Evolutionary conservation across 2,888 invertebrate genomes (phyloP).

Genomic region (Ormyrus pomaceus): DNA sequence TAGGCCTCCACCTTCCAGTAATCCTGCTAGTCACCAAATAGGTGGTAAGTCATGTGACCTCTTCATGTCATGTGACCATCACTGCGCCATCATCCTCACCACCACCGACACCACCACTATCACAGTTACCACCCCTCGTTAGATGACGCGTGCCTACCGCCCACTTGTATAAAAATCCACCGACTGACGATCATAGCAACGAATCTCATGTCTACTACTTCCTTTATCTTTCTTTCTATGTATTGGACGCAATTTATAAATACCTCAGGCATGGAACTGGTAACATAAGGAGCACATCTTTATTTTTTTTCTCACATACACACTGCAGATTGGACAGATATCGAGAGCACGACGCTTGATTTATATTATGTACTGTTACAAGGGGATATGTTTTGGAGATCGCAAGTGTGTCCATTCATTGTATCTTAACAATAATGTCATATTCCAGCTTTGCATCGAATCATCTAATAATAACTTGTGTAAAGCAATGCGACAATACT

Average conservation of each 20-base stretch:
- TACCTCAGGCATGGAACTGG: conserved; percentile 48
- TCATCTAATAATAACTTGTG: conserved; percentile 12
- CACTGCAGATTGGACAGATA: conserved; percentile 22
- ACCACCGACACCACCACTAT: neutral
- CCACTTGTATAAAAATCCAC: conserved; percentile 32
- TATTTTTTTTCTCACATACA: conserved; percentile 26
- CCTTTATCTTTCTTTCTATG: conserved; percentile 17
- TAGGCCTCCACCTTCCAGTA: conserved; percentile 72
- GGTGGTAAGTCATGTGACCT: conserved; percentile 76
- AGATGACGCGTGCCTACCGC: conserved; percentile 35
- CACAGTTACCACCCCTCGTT: conserved; percentile 14
- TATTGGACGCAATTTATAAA: conserved; percentile 20
- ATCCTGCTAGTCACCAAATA: conserved; percentile 75
- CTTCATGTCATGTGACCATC: conserved; percentile 75
- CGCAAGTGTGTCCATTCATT: conserved; percentile 19
- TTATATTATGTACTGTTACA: neutral
- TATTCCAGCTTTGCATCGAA: conserved; percentile 40
- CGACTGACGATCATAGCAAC: conserved; percentile 16
- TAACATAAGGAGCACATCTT: conserved; percentile 44
- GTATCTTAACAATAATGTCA: conserved; percentile 44
- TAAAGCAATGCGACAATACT: conserved; percentile 40
- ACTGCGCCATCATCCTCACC: conserved; percentile 60
- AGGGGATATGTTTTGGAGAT: conserved; percentile 17
- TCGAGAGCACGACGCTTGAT: conserved; percentile 48
- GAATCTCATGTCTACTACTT: conserved; percentile 5